Base-by-base conservation (phyloP, 2,888 invertebrate genomes). In the Iselma pallidipennis region DNA sequence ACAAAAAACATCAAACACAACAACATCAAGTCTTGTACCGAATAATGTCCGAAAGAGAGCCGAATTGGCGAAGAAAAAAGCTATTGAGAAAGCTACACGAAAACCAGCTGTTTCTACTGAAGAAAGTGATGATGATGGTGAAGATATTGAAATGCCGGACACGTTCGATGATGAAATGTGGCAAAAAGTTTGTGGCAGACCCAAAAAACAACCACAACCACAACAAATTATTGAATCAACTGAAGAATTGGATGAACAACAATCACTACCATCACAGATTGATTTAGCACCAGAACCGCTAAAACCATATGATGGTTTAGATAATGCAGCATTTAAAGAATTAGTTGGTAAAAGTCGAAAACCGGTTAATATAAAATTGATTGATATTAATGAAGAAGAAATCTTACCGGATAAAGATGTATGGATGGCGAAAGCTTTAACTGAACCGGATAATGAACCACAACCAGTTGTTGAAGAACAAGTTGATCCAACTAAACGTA, bases 371-470 rank as follows among this genome's bases (percentile, higher is more conserved):
- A 87, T 90, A 53, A 88, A 93, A 74, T 86, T 96, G 57, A 90
- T 95, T 14, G 93, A 96, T 74, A 89, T 95, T 1, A 89, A 90
- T 66, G 92, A 93, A 50, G 88, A 90, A 68, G 91, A 94, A 74
- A 71, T 75, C 49, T 81, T 93, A 67, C 90, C 91, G 0, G 91
- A 93, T 65, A 88, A 89, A n/a, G 87, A 90, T 12, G 88, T 92
- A 76, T 93, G 93, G 91, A 81, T 95, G 75, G 87, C 91, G 2
- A 94, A 93, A 72, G 90, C 92, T 0, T 80, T 94, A 37, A 89
- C 91, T 19, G 91, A 92, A 67, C 89, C 89, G 51, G 89, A 88
- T 19, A 81, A 78, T 65, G 82, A 82, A 55, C 81, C 84, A 0
- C 83, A 82, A 19, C 78, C 82, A 2, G 66, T 86, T 67, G 71